Evolutionary conservation across 2,797 vertebrate genomes (phyloP).

Genomic region (Lithobates pipiens): DNA sequence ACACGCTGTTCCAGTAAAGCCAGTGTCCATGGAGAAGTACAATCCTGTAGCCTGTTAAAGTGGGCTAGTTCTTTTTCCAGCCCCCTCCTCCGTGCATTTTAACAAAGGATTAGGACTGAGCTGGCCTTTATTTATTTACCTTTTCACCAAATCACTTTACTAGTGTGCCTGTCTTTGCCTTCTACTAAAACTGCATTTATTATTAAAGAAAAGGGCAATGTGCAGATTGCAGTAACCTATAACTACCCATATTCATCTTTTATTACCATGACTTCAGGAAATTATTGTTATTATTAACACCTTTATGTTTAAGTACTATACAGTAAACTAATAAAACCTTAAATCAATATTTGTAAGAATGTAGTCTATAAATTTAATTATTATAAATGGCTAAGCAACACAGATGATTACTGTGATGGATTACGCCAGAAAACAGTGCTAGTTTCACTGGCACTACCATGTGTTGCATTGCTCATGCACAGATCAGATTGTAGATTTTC

Average conservation of each 20-base stretch:
- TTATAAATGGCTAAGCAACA: background rate
- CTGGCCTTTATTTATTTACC: background rate
- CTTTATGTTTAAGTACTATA: background rate
- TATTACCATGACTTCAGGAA: background rate
- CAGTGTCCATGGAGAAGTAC: background rate
- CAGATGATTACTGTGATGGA: background rate
- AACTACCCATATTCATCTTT: background rate
- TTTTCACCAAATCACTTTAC: background rate
- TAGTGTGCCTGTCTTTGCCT: background rate
- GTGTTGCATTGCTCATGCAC: background rate
- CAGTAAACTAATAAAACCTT: background rate
- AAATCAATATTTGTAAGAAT: background rate
- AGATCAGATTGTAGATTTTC: too few species aligned
- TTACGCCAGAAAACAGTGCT: background rate
- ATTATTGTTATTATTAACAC: background rate
- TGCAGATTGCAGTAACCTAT: background rate
- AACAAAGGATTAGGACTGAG: background rate
- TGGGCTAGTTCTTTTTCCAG: constrained; percentile 8
- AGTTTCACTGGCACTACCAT: background rate
- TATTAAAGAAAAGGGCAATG: background rate
- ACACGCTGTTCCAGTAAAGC: constrained; percentile 6
- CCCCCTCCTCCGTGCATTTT: background rate
- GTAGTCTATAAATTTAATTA: background rate
- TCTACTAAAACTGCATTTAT: background rate
- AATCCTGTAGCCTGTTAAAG: background rate